A percentile compares a stretch with the other conserved stretches of the same genome.
phyloP scores from a whole-genome alignment of 2,113 vertebrate species.

The Apteryx owenii region DNA sequence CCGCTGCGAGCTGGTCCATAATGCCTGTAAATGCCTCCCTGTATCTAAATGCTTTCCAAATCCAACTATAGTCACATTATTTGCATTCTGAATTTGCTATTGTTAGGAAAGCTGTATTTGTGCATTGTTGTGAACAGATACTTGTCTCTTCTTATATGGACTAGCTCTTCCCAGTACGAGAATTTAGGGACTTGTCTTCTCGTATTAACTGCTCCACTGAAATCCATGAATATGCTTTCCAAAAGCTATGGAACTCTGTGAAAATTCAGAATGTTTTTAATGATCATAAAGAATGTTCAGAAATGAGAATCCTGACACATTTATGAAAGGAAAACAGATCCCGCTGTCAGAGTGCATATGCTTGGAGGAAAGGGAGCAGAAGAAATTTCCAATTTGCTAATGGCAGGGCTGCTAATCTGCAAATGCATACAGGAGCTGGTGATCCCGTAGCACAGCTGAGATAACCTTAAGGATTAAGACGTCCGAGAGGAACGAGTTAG shows the following conservation, averaged over 20 bases:
- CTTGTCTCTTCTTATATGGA: not conserved
- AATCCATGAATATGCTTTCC: not conserved
- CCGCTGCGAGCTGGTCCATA: not conserved
- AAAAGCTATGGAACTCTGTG: not conserved
- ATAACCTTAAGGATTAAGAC: not conserved
- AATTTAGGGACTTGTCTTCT: not conserved
- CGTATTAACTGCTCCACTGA: not conserved
- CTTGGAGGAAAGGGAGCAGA: not conserved
- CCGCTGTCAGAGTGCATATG: not conserved
- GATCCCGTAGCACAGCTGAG: not conserved
- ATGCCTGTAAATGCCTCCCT: not conserved
- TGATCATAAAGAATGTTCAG: not conserved
- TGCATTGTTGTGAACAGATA: not conserved
- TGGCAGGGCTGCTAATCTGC: constrained; percentile 3
- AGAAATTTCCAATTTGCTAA: constrained; percentile 8
- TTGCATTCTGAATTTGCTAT: not conserved
- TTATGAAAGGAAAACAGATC: not conserved
- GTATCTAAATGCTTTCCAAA: not conserved
- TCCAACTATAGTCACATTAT: not conserved
- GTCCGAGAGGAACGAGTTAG: not conserved
- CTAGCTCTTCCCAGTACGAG: not conserved
- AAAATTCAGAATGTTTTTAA: constrained; percentile 10
- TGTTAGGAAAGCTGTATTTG: not conserved
- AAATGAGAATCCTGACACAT: not conserved
- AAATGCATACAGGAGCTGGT: not conserved